Base-by-base conservation (phyloP, 1,140 invertebrate genomes). In the Brachionus calyciflorus region DNA sequence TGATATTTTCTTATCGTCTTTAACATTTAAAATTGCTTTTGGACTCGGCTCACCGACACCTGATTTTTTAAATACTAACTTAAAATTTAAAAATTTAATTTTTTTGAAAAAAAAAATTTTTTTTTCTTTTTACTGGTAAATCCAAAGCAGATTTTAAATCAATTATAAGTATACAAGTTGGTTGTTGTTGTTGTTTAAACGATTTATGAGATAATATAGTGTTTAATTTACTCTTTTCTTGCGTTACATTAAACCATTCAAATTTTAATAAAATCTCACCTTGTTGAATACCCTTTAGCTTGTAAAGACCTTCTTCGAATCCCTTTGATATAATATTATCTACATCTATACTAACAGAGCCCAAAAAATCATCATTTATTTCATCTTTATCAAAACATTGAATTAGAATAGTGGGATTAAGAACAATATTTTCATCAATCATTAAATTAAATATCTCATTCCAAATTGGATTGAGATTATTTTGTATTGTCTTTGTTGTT, bases 401-500 rank as follows among this genome's bases (percentile, higher is more conserved):
- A 79, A 94, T 84, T 79, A 90, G 89, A 83, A 94, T 85, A 80
- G 88, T 87, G 86, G 93, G 91, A 80, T 91, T 91, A 80, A 88
- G 86, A 81, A 87, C 85, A 81, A 83, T 81, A 79, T 86, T 82
- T 3, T 60, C 55, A 57, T 87, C 82, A 17, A 86, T 81, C 21
- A 82, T 81, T 84, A 87, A 70, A 44, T 84, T 81, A 82, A 82
- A 85, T 21, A 79, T 80, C 70, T 82, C 76, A 70, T 84, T 82
- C 94, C 94, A 98, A 80, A 92, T 91, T 14, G 94, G 94, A 87
- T 93, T 91, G 10, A 96, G 88, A 77, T 90, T 92, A 83, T 94
- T 95, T 80, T 93, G 90, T 79, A 96, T 94, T 7, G 91, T 92
- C 80, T 89, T 89, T 0, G 94, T 96, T 81, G 14, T 10, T 40